A percentile compares a stretch with the other conserved stretches of the same genome.
These are phyloP conservation scores for Drosophila cardini DNA, from an alignment of 1,140 invertebrate species.

Conservation along the genomic window DNA sequence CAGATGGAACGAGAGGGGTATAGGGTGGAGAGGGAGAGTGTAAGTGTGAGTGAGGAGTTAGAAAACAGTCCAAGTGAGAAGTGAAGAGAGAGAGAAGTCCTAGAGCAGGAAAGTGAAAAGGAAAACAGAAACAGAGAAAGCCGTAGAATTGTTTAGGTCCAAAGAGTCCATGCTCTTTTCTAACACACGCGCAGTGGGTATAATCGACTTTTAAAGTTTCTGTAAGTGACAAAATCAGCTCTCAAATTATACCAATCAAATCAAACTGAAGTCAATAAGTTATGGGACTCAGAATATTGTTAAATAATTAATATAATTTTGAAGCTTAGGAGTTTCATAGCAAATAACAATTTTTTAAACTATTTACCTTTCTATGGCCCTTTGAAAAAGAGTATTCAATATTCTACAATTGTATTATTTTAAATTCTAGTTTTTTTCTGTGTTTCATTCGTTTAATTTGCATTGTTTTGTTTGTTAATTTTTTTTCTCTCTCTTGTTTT, in stretches of 20 bases:
- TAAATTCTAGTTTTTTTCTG: not conserved
- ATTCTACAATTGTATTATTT: not conserved
- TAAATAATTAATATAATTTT: too few relatives aligned
- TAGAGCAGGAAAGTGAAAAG: not conserved
- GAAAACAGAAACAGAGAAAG: not conserved
- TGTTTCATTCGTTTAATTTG: not conserved
- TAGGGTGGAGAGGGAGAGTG: not conserved
- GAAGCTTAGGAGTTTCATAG: too few relatives aligned
- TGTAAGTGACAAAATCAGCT: too few relatives aligned
- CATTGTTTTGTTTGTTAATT: constrained; percentile 48
- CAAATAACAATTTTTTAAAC: too few relatives aligned
- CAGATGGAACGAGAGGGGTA: not conserved
- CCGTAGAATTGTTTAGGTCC: not conserved
- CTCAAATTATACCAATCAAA: not conserved
- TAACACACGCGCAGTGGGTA: too few relatives aligned
- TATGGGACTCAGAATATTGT: too few relatives aligned
- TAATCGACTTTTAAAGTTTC: not conserved
- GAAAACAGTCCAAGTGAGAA: constrained; percentile 5
- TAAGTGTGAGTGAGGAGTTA: not conserved
- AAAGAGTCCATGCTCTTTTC: constrained; percentile 12
- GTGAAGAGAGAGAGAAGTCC: not conserved
- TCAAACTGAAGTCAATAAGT: not conserved
- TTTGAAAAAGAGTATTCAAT: not conserved
- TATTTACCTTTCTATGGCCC: too few relatives aligned
- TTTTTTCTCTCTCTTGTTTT: constrained; percentile 14